A percentile compares a stretch with the other conserved stretches of the same genome.
Evolutionary conservation across 1,140 invertebrate genomes (phyloP).

Genomic region (Ephestia elutella): DNA sequence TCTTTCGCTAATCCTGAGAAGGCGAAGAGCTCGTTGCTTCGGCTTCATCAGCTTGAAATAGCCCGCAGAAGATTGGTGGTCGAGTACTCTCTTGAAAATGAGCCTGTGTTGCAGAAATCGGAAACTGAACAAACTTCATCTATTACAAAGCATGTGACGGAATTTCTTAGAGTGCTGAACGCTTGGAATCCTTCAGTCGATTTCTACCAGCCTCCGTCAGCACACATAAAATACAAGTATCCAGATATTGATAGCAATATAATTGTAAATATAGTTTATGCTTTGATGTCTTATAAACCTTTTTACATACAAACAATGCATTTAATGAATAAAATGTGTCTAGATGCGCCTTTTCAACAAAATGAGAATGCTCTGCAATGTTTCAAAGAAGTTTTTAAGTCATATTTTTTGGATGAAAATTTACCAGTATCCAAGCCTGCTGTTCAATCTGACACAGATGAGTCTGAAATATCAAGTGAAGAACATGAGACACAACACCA

Average conservation of each 20-base stretch:
- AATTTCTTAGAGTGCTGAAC: conserved; percentile 81
- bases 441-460: conserved; percentile 64
- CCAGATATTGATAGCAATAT: conserved; percentile 83
- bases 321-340: conserved; percentile 96
- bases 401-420: conserved; percentile 43
- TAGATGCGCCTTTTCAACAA: conserved; percentile 89
- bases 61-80: conserved; percentile 74
- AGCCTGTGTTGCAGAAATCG: conserved; percentile 29
- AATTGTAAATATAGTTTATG: conserved; percentile 85
- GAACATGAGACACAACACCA: conserved; percentile 65
- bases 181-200: conserved; percentile 79
- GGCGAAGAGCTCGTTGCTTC: conserved; percentile 69
- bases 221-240: conserved; percentile 84
- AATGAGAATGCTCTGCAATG: conserved; percentile 59
- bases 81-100: conserved; percentile 73
- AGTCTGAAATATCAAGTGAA: conserved; percentile 89
- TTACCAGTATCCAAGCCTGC: conserved; percentile 10
- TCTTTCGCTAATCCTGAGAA: conserved; percentile 64
- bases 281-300: conserved; percentile 82
- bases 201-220: conserved; percentile 82
- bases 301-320: conserved; percentile 93
- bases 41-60: conserved; percentile 78
- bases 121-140: conserved; percentile 33
- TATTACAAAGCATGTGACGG: conserved; percentile 74
- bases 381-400: conserved; percentile 62